Conservation (phyloP, 2,113 vertebrate genomes). For the Tetrao urogallus region DNA sequence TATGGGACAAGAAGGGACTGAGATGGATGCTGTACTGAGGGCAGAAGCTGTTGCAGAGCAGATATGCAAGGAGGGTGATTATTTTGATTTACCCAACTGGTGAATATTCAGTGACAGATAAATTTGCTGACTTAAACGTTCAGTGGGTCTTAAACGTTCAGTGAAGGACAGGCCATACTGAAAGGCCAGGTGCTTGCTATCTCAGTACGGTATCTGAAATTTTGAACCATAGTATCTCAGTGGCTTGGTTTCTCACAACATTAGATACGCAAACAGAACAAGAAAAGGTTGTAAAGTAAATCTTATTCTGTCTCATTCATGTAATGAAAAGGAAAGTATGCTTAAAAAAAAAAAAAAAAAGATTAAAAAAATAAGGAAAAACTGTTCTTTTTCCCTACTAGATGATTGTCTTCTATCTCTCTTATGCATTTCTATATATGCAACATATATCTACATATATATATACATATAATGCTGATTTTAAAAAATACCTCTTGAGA, state of each 20-base stretch:
- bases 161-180: rapidly evolving
- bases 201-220: background rate
- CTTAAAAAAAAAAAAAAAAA: background rate
- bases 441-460: background rate
- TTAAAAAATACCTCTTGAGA: rapidly evolving
- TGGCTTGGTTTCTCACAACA: background rate
- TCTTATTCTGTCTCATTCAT: background rate
- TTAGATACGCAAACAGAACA: background rate
- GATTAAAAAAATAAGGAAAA: background rate
- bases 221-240: background rate
- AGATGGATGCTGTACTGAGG: background rate
- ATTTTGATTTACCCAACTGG: background rate
- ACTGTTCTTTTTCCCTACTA: rapidly evolving
- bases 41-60: background rate
- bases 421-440: background rate
- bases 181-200: background rate
- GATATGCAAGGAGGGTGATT: background rate
- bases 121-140: background rate
- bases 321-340: rapidly evolving
- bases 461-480: rapidly evolving
- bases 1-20: background rate
- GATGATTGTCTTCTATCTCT: background rate
- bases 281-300: background rate
- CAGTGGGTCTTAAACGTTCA: background rate
- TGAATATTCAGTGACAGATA: background rate